phyloP scores from a whole-genome alignment of 2,113 vertebrate genomes.

The Empidonax alnorum region DNA sequence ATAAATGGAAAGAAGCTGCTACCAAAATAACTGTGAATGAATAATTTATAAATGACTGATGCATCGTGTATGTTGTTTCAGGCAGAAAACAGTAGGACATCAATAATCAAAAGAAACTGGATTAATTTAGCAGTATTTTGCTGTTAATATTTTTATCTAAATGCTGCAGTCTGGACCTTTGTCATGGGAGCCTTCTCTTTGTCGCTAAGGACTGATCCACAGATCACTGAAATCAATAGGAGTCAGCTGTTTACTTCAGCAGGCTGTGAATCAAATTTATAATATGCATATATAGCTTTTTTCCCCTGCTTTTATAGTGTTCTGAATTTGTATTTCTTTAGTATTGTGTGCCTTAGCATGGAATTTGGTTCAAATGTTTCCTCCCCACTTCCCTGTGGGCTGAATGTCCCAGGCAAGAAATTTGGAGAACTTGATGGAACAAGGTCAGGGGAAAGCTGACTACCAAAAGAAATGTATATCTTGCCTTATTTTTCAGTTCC shows the following conservation, averaged over 20 bases:
- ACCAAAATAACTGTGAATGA: slow-evolving; percentile 85
- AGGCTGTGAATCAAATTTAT: slow-evolving; percentile 11
- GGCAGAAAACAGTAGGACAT: slow-evolving; percentile 84
- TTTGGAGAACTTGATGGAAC: not conserved
- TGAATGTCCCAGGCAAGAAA: not conserved
- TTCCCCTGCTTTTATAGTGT: not conserved
- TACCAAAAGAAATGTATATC: not conserved
- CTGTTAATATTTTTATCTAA: slow-evolving; percentile 80
- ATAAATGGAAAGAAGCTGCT: slow-evolving; percentile 81
- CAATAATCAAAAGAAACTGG: slow-evolving; percentile 85
- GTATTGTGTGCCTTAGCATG: not conserved
- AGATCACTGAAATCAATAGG: slow-evolving; percentile 32
- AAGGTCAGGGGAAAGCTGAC: not conserved
- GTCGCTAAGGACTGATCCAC: slow-evolving; percentile 11
- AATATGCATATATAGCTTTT: not conserved
- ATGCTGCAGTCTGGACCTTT: slow-evolving; percentile 62
- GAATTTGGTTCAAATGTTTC: not conserved
- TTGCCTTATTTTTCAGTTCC: not conserved
- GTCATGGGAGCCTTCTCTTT: slow-evolving; percentile 9
- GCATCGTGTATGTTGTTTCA: slow-evolving; percentile 79
- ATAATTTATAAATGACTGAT: slow-evolving; percentile 88
- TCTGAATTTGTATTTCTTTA: not conserved
- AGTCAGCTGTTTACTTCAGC: slow-evolving; percentile 26
- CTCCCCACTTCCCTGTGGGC: not conserved
- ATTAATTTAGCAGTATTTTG: slow-evolving; percentile 80